Evolutionary conservation across 1,140 invertebrate species (phyloP), one percentile per base, ranked within the genome.

Genomic region (Xylocopa sonorina): DNA sequence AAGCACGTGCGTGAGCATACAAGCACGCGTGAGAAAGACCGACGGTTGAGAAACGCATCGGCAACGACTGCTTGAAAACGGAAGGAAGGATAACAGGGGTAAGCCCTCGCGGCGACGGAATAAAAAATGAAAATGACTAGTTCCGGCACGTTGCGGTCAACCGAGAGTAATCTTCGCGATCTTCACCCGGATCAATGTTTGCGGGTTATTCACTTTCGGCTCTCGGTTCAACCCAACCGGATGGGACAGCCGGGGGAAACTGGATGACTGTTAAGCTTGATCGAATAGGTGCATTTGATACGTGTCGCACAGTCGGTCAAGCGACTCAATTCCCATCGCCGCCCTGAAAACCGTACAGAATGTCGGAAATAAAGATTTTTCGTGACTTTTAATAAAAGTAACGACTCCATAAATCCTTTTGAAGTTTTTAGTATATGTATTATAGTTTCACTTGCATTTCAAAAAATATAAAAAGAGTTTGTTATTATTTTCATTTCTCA

Each of bases 131-230:
- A 68, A 81, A 51, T 72, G 62, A 66, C 53, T 66, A 69, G 24
- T 68, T 58, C n/a, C 57, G 77, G 57, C 81, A 46, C 55, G 24
- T 84, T 50, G 67, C 78, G 67, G 38, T 48, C 78, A 84, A 46
- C 63, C 78, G 38, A 81, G 78, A 84, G 81, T 81, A 85, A 85
- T 85, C 82, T 85, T 57, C 73, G 64, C 58, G 82, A 83, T 84
- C 82, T 55, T 84, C 82, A 43, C 10, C 10, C 41, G 76, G 64
- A 73, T 77, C 50, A 62, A 24, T 63, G 34, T 51, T 72, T 50
- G 68, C 73, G 46, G 32, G 43, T 34, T 62, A 67, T 67, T 60
- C n/a, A n/a, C n/a, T n/a, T n/a, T n/a, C n/a, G n/a, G n/a, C n/a
- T 34, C 60, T 53, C 55, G 38, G 24, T 38, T 82, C 53, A 75